phyloP scores from a whole-genome alignment of 64 coral and sea anemone species.

The Hydrozoanthus tunicans region DNA sequence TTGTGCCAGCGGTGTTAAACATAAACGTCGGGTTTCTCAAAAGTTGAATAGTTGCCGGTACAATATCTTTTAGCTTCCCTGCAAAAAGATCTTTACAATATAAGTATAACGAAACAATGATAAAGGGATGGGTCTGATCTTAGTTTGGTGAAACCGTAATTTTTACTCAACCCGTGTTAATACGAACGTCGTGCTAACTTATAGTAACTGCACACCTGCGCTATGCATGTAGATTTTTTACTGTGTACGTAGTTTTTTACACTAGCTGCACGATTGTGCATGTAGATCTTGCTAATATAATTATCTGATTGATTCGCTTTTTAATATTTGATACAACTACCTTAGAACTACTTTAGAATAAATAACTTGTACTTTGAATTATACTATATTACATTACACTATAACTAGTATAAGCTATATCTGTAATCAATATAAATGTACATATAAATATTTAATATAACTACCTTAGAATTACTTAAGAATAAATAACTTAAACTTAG shows the following conservation, averaged over 20 bases:
- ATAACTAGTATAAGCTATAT: too few species aligned
- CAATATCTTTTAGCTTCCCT: slow-evolving; percentile 35
- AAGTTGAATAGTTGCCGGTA: slow-evolving; percentile 65
- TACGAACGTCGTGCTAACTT: too few species aligned
- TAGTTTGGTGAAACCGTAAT: background rate
- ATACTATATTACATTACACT: too few species aligned
- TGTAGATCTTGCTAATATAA: background rate
- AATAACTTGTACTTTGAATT: too few species aligned
- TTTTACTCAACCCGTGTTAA: too few species aligned
- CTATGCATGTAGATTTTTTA: slow-evolving; percentile 4
- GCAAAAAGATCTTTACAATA: background rate
- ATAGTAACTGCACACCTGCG: background rate
- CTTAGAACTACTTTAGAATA: too few species aligned
- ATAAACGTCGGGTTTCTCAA: slow-evolving; percentile 81
- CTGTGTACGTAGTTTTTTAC: slow-evolving; percentile 16
- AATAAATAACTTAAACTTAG: too few species aligned
- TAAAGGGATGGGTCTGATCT: background rate
- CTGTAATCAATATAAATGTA: too few species aligned
- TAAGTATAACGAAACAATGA: background rate
- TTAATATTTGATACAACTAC: background rate
- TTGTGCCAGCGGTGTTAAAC: slow-evolving; percentile 68
- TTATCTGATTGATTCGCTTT: too few species aligned
- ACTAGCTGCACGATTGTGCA: background rate
- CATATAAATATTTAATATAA: too few species aligned
- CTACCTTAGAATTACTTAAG: too few species aligned